Evolutionary conservation across 1,140 invertebrate genomes (phyloP).

Genomic region (Zaprionus vittiger): DNA sequence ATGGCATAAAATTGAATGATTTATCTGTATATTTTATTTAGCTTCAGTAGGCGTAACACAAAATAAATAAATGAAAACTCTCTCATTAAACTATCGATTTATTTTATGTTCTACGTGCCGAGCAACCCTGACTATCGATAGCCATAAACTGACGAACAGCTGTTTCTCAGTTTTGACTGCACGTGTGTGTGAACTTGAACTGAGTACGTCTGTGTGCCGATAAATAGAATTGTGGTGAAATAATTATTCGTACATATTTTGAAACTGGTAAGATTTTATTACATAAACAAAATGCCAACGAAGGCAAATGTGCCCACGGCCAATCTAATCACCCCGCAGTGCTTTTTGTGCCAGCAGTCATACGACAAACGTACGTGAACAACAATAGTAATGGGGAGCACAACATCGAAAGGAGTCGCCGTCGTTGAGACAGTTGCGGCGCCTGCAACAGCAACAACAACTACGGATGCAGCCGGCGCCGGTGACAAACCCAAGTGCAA

Average conservation of each 20-base stretch:
- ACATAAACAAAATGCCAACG: slow-evolving; percentile 59
- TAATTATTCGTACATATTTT: slow-evolving; percentile 38
- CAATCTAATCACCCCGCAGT: slow-evolving; percentile 6
- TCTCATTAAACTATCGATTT: not conserved
- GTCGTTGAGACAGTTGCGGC: slow-evolving; percentile 66
- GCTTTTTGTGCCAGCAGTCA: slow-evolving; percentile 2
- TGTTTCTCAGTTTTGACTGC: slow-evolving; percentile 2
- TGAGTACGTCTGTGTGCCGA: slow-evolving; percentile 45
- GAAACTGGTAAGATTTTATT: slow-evolving; percentile 63
- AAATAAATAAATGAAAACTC: not conserved
- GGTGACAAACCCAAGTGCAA: slow-evolving; percentile 90
- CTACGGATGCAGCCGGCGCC: slow-evolving; percentile 71
- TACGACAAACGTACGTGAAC: not conserved
- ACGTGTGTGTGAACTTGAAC: slow-evolving; percentile 52
- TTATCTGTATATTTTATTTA: not conserved
- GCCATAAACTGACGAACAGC: slow-evolving; percentile 6
- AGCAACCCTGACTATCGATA: slow-evolving; percentile 28
- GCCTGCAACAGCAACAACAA: slow-evolving; percentile 74
- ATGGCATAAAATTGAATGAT: slow-evolving; percentile 22
- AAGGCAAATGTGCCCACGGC: not conserved
- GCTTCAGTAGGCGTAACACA: slow-evolving; percentile 1
- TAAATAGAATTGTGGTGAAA: slow-evolving; percentile 72
- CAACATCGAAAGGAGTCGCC: slow-evolving; percentile 73
- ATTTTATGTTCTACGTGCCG: not conserved
- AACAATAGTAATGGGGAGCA: slow-evolving; percentile 54